Evolutionary conservation across 2,888 invertebrate genomes (phyloP).

Genomic region (Oithona nana): DNA sequence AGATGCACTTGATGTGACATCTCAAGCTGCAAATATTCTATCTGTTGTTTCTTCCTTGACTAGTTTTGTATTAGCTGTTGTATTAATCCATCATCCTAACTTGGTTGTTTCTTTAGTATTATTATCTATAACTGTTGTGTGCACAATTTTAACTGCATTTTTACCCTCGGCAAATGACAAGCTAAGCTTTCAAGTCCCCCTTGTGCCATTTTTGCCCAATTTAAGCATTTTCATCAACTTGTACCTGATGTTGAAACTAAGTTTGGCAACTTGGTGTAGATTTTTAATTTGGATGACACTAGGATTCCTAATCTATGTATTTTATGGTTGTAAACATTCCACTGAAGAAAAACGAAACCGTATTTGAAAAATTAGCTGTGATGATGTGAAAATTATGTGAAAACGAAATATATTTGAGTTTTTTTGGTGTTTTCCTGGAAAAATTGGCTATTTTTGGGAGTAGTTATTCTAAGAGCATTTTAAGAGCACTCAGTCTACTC

Average conservation of each 20-base stretch:
- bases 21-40: neutral
- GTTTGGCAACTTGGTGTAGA: constrained; percentile 58
- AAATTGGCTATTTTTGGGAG: too few relatives aligned
- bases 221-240: constrained; percentile 62
- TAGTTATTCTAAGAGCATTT: too few relatives aligned
- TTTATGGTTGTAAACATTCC: constrained; percentile 1
- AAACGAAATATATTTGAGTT: too few relatives aligned
- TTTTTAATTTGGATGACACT: constrained; percentile 58
- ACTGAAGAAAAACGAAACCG: constrained; percentile 1
- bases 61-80: neutral
- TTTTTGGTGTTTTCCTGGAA: too few relatives aligned
- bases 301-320: constrained; percentile 31
- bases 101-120: neutral
- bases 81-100: neutral
- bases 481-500: too few relatives aligned
- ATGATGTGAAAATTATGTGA: too few relatives aligned
- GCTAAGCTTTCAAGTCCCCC: neutral
- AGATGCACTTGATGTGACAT: neutral
- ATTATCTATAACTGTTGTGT: neutral
- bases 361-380: neutral
- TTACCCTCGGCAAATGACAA: neutral
- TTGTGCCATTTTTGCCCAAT: constrained; percentile 57
- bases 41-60: neutral
- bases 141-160: neutral
- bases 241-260: constrained; percentile 63